Conservation (phyloP, 2,113 vertebrate species). For the Nycticebus coucang region DNA sequence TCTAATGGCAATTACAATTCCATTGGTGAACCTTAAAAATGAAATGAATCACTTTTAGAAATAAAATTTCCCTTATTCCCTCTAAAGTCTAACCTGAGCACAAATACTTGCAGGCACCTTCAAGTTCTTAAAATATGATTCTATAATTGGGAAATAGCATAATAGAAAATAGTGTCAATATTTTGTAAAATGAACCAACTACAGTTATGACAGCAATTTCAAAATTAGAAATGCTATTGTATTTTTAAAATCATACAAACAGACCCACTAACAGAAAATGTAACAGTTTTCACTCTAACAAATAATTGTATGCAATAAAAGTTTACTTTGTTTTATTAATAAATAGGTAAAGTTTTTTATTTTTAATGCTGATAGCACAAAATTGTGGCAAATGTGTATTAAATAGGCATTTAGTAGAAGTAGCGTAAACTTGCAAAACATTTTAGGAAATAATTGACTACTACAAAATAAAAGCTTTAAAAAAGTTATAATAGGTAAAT, state of each 20-base stretch:
- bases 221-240: background rate
- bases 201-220: background rate
- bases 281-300: background rate
- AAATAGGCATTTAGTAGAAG: background rate
- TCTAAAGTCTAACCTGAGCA: background rate
- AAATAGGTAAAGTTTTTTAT: background rate
- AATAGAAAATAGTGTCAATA: background rate
- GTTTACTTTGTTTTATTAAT: background rate
- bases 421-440: background rate
- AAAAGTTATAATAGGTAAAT: background rate
- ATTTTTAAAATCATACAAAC: background rate
- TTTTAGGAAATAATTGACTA: background rate
- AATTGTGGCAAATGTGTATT: background rate
- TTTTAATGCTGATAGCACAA: background rate
- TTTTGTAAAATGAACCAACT: background rate
- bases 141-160: background rate
- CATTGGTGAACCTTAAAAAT: background rate
- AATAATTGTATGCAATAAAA: background rate
- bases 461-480: background rate
- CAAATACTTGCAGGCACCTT: background rate
- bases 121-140: background rate
- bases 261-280: background rate
- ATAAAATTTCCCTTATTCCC: background rate
- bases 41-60: background rate
- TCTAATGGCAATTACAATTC: background rate